Conservation (phyloP, 2,888 invertebrate species). For the Gisinianus flammeolus region DNA sequence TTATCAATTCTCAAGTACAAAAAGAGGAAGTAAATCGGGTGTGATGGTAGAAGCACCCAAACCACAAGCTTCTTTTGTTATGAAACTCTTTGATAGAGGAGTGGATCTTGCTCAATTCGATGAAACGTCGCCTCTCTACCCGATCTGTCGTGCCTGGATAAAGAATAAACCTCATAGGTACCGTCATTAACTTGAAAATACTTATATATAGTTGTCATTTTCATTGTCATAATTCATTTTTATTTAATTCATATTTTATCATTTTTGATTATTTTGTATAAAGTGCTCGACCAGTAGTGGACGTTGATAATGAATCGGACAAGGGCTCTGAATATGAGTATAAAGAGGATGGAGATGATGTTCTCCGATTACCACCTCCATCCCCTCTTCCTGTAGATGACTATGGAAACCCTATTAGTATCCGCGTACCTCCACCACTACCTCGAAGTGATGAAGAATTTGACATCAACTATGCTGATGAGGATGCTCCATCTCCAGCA, state of each 20-base stretch:
- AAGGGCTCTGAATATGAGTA: constrained; percentile 43
- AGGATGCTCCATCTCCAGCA: constrained; percentile 53
- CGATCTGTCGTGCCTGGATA: constrained; percentile 94
- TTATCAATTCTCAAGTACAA: constrained; percentile 60
- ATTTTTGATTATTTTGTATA: too few species aligned
- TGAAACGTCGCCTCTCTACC: constrained; percentile 87
- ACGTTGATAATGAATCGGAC: constrained; percentile 30
- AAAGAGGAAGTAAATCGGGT: constrained; percentile 61
- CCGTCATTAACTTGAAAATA: too few species aligned
- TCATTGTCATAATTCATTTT: too few species aligned
- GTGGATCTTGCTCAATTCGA: constrained; percentile 91
- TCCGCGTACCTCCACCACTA: constrained; percentile 60
- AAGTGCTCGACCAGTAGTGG: neutral
- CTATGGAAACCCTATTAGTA: constrained; percentile 51
- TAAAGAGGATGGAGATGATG: constrained; percentile 49
- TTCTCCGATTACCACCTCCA: constrained; percentile 54
- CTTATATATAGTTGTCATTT: too few species aligned
- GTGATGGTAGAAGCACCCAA: constrained; percentile 61
- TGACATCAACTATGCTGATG: constrained; percentile 54
- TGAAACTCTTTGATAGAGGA: constrained; percentile 93
- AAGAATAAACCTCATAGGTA: constrained; percentile 77
- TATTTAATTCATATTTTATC: too few species aligned
- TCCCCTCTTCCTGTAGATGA: constrained; percentile 57
- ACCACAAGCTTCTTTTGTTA: constrained; percentile 77
- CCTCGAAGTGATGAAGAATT: constrained; percentile 56